Base-by-base conservation (phyloP, 2,113 vertebrate species). In the Albula goreensis region DNA sequence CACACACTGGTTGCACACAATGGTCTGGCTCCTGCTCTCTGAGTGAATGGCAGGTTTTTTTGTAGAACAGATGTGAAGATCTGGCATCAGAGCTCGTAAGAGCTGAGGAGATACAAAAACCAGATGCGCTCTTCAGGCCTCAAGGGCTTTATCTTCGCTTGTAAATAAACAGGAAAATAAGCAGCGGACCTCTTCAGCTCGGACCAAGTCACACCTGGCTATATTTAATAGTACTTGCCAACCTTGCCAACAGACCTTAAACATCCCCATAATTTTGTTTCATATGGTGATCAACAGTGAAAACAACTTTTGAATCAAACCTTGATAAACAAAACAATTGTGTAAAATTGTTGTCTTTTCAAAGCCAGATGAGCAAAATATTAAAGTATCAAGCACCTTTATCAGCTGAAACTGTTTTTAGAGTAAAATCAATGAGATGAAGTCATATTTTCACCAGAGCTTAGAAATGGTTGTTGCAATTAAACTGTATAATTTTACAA, bases 61-160 rank as follows among this genome's bases (percentile, higher is more conserved):
- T 81, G 70, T 86, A 88, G 78, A 91, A 79, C 90, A 94, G 90
- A 91, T 92, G 92, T 91, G 89, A 85, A 81, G 77, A 78, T 90
- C 10, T 84, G 84, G 57, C 74, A 87, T 87, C 83, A 41, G 79
- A 9, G 12, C 88, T 85, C 88, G 85, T 88, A 86, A 88, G 53
- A 79, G 17, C 86, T 52, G 87, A 66, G 78, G 51, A 74, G 89
- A 90, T 88, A 84, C 85, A 88, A 80, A 91, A 89, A 91, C 90
- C 89, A 85, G 83, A 91, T 85, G 70, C 88, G 85, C 52, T 77
- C 89, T 89, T 56, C 78, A 86, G 85, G 81, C 89, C 53, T 0
- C 83, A 63, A 85, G 86, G 88, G 79, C 60, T 80, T 85, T n/a
- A 3, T 81, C 85, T 13, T 52, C 49, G 9, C 81, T 85, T 86